A percentile compares a stretch with the other conserved stretches of the same genome.
Evolutionary conservation across 2,888 invertebrate genomes (phyloP).

Genomic region (Alloscopus bannaensis): DNA sequence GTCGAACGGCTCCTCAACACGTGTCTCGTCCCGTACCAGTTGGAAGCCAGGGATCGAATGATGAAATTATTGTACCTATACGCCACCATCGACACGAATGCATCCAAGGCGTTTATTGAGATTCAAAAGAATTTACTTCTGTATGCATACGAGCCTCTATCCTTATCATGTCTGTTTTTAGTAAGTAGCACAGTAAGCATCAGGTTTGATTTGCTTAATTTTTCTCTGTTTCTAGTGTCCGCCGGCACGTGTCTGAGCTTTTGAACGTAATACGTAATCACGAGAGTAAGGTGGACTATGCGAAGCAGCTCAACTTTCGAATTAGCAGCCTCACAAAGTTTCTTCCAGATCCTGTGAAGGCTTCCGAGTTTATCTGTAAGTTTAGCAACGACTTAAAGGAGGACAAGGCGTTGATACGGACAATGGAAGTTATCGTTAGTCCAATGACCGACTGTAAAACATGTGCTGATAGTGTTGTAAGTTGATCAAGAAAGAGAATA

Average conservation of each 20-base stretch:
- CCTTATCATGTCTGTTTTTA: no score
- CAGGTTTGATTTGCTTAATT: neutral
- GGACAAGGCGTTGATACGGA: slow-evolving; percentile 80
- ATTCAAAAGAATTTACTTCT: slow-evolving; percentile 92
- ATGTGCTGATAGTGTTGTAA: slow-evolving; percentile 85
- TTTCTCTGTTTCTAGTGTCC: slow-evolving; percentile 78
- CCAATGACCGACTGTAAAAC: slow-evolving; percentile 95
- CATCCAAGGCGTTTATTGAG: slow-evolving; percentile 94
- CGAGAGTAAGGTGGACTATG: slow-evolving; percentile 78
- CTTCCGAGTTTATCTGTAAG: slow-evolving; percentile 89
- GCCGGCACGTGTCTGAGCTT: slow-evolving; percentile 91
- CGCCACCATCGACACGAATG: slow-evolving; percentile 95
- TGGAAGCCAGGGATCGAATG: slow-evolving; percentile 92
- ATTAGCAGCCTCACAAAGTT: slow-evolving; percentile 83
- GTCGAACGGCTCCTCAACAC: slow-evolving; percentile 96
- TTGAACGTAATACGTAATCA: slow-evolving; percentile 75
- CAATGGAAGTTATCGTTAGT: slow-evolving; percentile 91
- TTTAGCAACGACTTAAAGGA: slow-evolving; percentile 87
- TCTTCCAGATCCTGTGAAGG: slow-evolving; percentile 94
- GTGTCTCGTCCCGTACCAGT: slow-evolving; percentile 94
- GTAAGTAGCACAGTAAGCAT: no score
- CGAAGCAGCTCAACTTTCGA: slow-evolving; percentile 81
- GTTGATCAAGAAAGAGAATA: slow-evolving; percentile 73
- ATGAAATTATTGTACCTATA: slow-evolving; percentile 92
- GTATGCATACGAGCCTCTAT: slow-evolving; percentile 75